Evolutionary conservation across 2,113 vertebrate species (phyloP).

Genomic region (Cinclus cinclus): DNA sequence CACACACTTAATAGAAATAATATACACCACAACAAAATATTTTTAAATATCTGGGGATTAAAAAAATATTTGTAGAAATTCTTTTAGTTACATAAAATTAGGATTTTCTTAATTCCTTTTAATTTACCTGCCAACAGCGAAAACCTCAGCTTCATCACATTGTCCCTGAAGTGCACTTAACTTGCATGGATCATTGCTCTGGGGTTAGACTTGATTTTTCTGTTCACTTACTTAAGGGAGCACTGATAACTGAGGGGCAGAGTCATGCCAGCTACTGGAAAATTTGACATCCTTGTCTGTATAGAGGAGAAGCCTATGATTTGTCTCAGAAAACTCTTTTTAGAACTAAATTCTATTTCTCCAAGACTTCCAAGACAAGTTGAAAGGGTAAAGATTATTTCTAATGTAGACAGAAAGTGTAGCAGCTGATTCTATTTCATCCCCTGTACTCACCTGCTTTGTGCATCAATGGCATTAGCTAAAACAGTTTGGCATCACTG

Average conservation of each 20-base stretch:
- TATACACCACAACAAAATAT: neutral
- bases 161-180: slow-evolving; percentile 37
- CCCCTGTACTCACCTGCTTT: neutral
- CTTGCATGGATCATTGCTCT: slow-evolving; percentile 26
- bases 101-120: neutral
- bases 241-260: neutral
- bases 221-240: slow-evolving; percentile 6
- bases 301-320: neutral
- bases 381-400: neutral
- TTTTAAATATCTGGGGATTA: neutral
- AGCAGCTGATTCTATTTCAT: neutral
- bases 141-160: neutral
- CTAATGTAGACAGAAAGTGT: neutral
- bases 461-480: neutral
- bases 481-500: neutral
- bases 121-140: neutral
- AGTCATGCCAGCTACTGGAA: neutral
- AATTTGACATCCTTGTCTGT: neutral
- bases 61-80: neutral
- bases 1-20: neutral
- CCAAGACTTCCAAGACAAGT: neutral
- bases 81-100: neutral
- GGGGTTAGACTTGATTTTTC: neutral
- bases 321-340: neutral
- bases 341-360: neutral